Conservation (phyloP, 2,113 vertebrate genomes). For the Bufo gargarizans region DNA sequence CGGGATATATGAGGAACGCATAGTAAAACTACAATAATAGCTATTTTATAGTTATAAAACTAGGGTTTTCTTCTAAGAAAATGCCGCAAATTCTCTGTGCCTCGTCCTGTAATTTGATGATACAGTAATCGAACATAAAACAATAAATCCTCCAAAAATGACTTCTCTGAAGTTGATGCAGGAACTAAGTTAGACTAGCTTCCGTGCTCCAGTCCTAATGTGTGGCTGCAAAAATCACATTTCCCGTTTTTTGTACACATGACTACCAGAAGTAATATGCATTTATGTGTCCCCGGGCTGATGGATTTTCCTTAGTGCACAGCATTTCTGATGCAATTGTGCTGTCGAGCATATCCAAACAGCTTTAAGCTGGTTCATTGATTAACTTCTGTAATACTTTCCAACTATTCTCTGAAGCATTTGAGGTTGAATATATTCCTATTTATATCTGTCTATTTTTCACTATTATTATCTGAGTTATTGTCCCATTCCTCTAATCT, state of each 20-base stretch:
- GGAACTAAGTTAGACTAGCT: background rate
- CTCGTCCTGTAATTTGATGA: background rate
- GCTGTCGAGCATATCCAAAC: constrained; percentile 26
- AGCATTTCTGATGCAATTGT: constrained; percentile 45
- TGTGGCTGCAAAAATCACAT: no score
- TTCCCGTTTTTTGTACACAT: constrained; percentile 3
- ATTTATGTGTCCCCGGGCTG: constrained; percentile 34
- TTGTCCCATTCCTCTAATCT: background rate
- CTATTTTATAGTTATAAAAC: background rate
- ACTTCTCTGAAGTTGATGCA: background rate
- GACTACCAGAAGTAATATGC: constrained; percentile 37
- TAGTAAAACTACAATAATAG: no score
- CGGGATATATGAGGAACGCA: no score
- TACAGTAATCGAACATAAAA: background rate
- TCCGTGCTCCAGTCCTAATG: background rate
- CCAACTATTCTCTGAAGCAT: constrained; percentile 31
- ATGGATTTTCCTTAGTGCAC: constrained; percentile 27
- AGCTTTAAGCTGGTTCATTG: constrained; percentile 46
- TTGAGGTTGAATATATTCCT: background rate
- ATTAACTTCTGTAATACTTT: constrained; percentile 47
- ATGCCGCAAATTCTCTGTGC: background rate
- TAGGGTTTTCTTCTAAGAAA: background rate
- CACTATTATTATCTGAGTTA: background rate
- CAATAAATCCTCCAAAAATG: background rate
- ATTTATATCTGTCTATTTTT: constrained; percentile 29